Evolutionary conservation across 1,140 invertebrate species (phyloP), one percentile per base, ranked within the genome.

Genomic region (Leptopilina clavipes): DNA sequence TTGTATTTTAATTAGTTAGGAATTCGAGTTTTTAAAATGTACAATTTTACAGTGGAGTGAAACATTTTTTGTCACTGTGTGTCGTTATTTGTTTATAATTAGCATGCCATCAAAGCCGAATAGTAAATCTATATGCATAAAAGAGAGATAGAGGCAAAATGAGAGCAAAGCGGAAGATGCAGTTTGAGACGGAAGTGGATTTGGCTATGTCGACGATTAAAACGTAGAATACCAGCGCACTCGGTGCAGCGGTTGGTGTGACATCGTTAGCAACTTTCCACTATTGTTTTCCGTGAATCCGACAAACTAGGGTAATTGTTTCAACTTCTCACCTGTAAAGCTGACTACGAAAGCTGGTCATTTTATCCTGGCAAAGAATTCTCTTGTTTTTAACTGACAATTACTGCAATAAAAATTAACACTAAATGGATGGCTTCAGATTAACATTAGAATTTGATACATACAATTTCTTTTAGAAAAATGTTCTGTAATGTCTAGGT

Each of bases 241-340:
- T 31, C 72, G 74, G 73, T 72, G 56, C 75, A 40, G 76, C 72
- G 72, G 48, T 77, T 79, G 77, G 76, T 71, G 78, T 81, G 81
- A 83, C 81, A 76, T 86, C 83, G 83, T 86, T 85, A 85, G 84
- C 85, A 86, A 85, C 83, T 85, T 85, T 86, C 81, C 77, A 82
- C 81, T 82, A 86, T 86, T 86, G 85, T 86, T 86, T 86, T 84
- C 85, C 76, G 78, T 72, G 78, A 71, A 65, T 77, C 78, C 82
- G 82, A 86, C 83, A 86, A 86, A 86, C 85, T 86, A 78, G 85
- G 85, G 79, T 86, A 86, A 86, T 86, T 86, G 83, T 85, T 82
- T 84, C 80, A 86, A 85, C 84, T 86, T 86, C 81, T 85, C 82
- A 86, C 83, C 82, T 81, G 6, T 22, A 11, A 31, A 65, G 31